Evolutionary conservation across 1,140 invertebrate genomes (phyloP), one percentile per base, ranked within the genome.

Genomic region (Laupala kohalensis): DNA sequence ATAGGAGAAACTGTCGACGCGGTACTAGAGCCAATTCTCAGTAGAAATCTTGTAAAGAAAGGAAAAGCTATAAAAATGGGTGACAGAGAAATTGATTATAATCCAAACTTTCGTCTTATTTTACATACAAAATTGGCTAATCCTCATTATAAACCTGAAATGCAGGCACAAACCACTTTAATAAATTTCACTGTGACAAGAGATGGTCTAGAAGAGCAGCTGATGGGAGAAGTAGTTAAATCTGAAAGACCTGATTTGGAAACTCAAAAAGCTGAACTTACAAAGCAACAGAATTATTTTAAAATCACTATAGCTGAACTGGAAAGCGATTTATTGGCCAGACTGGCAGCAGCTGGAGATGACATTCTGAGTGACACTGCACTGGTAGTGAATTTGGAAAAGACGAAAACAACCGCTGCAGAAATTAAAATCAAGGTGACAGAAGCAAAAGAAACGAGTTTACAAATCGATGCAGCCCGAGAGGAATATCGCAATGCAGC

Each of bases 181-280:
- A 96, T 97, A 69, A 96, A 97, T 79, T 97, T 97, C 77, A 96
- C 95, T 28, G 95, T 98, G 0, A 98, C 95, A 0, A 87, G 88
- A 75, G 92, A 95, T 80, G 94, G 92, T 65, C 82, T 98, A 5
- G 95, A 98, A 80, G 95, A 97, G 79, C 95, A 98, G 80, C 79
- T 98, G 5, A 81, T 98, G 26, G 95, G 93, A 19, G 94, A 94
- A 82, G 95, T 97, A 12, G 95, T 98, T 0, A 94, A 94, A 83
- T 90, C 89, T 5, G 95, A 98, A 81, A 84, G 95, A 76, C 95
- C 95, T 0, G 95, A 98, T 81, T 83, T 97, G 23, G 95, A 97
- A 82, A 81, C 85, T 25, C 81, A 88, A 30, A 85, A 88, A 74
- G 82, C 83, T 12, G 86, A 91, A 64, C 80, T 98, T 5, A 97